These are phyloP conservation scores for Dryas iulia DNA, from an alignment of 1,140 invertebrate genomes.

Conservation along the genomic window DNA sequence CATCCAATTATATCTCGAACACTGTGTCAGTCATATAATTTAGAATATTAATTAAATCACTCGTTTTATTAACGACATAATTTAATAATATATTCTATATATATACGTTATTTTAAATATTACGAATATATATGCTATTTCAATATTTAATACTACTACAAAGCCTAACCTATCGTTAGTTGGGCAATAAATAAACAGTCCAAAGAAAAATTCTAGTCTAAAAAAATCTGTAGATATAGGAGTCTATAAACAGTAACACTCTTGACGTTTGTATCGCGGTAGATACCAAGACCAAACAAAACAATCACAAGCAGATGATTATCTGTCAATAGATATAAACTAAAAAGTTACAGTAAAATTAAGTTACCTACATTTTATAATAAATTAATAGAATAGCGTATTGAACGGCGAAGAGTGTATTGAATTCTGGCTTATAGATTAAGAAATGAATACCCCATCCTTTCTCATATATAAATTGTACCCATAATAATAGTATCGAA, in stretches of 20 bases:
- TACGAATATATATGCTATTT: no score
- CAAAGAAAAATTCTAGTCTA: no score
- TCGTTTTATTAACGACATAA: no score
- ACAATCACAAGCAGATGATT: background rate
- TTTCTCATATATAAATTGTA: background rate
- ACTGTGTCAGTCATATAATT: conserved; percentile 35
- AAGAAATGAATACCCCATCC: background rate
- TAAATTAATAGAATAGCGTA: background rate
- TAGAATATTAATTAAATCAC: conserved; percentile 13
- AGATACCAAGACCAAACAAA: background rate
- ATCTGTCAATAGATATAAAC: background rate
- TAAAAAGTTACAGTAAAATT: background rate
- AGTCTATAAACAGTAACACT: no score
- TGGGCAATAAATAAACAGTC: no score
- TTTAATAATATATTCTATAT: no score
- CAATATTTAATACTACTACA: no score
- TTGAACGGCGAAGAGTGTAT: no score
- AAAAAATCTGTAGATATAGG: no score
- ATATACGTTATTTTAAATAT: no score
- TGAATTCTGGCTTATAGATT: background rate
- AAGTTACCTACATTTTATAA: background rate
- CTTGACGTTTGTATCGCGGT: background rate
- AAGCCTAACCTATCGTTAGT: no score
- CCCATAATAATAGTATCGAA: background rate
- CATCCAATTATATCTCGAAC: conserved; percentile 45